Base-by-base conservation (phyloP, 2,797 vertebrate genomes). In the Brachyalestes nurse region DNA sequence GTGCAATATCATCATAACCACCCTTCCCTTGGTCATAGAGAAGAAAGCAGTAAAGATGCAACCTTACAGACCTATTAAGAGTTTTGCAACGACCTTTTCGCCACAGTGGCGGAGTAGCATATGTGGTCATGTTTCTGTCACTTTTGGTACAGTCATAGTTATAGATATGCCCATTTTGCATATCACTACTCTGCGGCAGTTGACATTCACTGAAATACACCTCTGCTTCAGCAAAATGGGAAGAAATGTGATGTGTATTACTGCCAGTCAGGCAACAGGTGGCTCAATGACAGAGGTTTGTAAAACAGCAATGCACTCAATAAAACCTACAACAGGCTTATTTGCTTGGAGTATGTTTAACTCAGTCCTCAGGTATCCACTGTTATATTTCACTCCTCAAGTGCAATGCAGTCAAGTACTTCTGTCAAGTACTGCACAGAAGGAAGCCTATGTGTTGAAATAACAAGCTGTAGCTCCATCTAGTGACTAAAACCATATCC, bases 391-490 rank as follows among this genome's bases (percentile, higher is more conserved):
- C 45, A 47, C 66, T 23, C 42, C n/a, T 25, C 5, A 49, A 70
- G 67, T 5, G 67, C 45, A 25, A 16, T 34, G 28, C 34, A 34
- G 60, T 62, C 60, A 61, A n/a, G 53, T 62, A 38, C 34, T 67
- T 8, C 16, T 1, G 45, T 25, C 12, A 51, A 53, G 23, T 21
- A 16, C 13, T 28, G 49, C 1, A n/a, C 40, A 45, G 17, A 16
- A 17, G 23, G 19, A 0, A 23, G 47, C 23, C 53, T 25, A 5
- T 23, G 14, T 23, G 38, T 13, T 5, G 0, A 40, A 80, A 58
- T 42, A 67, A 67, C 13, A 49, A 25, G 47, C 79, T n/a, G 7
- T 61, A 69, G 42, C 72, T 16, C 79, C 79, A 53, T 67, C 79
- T 81, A 28, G 64, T 51, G 79, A 6, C 16, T 23, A 60, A 21